Conservation (phyloP, 1,140 invertebrate species). For the Anthonomus grandis region DNA sequence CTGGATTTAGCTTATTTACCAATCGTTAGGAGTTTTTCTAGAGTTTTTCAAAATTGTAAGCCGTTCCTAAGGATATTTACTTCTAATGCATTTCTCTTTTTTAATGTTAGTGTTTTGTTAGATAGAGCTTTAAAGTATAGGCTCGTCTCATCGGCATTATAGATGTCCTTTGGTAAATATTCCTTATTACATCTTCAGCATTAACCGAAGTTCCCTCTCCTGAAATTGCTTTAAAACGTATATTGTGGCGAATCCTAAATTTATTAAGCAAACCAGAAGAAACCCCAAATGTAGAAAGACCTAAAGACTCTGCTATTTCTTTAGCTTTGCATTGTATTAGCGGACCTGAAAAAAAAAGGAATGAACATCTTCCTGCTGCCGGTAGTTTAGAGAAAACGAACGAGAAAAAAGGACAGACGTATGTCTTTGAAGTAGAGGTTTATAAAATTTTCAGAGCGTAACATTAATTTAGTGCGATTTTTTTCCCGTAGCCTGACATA, state of each 20-base stretch:
- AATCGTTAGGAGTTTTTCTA: conserved; percentile 6
- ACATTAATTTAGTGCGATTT: too few species aligned
- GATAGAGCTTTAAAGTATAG: not conserved
- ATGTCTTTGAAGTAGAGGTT: too few species aligned
- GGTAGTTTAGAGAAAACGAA: too few species aligned
- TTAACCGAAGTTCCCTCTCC: too few species aligned
- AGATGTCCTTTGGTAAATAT: not conserved
- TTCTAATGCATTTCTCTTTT: conserved; percentile 8
- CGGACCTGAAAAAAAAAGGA: not conserved
- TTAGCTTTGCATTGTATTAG: not conserved
- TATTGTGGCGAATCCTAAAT: not conserved
- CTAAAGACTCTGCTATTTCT: not conserved
- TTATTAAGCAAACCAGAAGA: not conserved
- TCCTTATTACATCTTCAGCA: not conserved
- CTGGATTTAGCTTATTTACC: not conserved
- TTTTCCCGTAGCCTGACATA: too few species aligned
- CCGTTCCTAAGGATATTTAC: conserved; percentile 8
- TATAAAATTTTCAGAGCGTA: too few species aligned
- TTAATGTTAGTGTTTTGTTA: conserved; percentile 4
- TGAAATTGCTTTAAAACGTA: not conserved
- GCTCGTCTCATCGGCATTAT: not conserved
- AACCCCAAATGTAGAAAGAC: not conserved
- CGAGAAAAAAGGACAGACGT: too few species aligned
- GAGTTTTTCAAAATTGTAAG: conserved; percentile 5
- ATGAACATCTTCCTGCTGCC: too few species aligned